phyloP scores from a whole-genome alignment of 2,888 invertebrate genomes.

The Gymnocheta viridis region DNA sequence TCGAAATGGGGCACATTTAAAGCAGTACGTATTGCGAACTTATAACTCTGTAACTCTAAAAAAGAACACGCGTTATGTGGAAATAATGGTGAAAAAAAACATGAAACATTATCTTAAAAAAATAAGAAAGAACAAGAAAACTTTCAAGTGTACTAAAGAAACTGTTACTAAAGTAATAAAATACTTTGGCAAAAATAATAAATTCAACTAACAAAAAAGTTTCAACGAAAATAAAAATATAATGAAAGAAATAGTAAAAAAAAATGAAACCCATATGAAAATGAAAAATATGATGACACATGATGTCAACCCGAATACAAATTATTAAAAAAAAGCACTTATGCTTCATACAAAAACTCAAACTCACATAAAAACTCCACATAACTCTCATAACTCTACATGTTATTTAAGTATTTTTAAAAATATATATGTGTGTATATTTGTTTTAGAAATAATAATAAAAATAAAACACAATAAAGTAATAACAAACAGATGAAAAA shows the following conservation, averaged over 20 bases:
- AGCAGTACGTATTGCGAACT: no score
- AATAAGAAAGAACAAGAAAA: constrained; percentile 21
- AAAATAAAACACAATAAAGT: constrained; percentile 40
- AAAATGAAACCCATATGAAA: constrained; percentile 49
- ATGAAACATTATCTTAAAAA: not conserved
- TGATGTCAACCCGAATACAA: constrained; percentile 62
- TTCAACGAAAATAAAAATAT: not conserved
- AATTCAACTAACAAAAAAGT: constrained; percentile 58
- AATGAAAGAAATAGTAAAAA: constrained; percentile 18
- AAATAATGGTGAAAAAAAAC: constrained; percentile 21
- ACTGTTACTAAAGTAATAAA: constrained; percentile 68
- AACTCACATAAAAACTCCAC: not conserved
- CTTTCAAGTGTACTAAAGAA: constrained; percentile 57
- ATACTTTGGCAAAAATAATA: constrained; percentile 63
- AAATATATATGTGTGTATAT: not conserved
- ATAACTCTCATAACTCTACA: constrained; percentile 3
- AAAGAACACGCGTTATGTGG: not conserved
- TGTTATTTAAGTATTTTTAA: not conserved
- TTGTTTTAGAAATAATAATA: constrained; percentile 25
- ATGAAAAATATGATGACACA: constrained; percentile 67
- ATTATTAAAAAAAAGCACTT: constrained; percentile 38
- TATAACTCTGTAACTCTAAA: no score
- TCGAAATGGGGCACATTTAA: no score
- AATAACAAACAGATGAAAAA: constrained; percentile 60
- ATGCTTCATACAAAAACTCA: not conserved